Evolutionary conservation across 1,140 invertebrate species (phyloP).

Genomic region (Megalonaias nervosa): DNA sequence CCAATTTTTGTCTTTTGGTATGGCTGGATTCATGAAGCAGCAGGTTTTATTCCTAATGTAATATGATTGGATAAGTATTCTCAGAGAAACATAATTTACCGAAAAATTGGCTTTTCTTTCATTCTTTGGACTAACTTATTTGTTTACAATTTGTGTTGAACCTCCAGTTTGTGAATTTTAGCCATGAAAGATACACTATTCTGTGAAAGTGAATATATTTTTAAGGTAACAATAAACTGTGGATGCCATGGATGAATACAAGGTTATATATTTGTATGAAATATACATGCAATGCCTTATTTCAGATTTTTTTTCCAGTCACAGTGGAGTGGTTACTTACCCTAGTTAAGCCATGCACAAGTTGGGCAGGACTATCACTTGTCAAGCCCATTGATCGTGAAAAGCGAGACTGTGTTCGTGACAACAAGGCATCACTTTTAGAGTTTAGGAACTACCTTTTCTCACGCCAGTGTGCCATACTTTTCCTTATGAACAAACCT

Average conservation of each 20-base stretch:
- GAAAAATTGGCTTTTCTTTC: no score
- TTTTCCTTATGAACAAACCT: slow-evolving; percentile 83
- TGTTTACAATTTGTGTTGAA: background rate
- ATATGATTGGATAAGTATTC: no score
- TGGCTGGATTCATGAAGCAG: no score
- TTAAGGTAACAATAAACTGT: background rate
- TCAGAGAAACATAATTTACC: no score
- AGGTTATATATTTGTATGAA: slow-evolving; percentile 1
- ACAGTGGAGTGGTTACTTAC: slow-evolving; percentile 82
- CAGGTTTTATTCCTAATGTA: no score
- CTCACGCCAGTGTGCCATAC: slow-evolving; percentile 90
- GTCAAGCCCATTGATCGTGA: slow-evolving; percentile 79
- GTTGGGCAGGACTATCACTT: slow-evolving; percentile 87
- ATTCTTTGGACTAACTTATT: no score
- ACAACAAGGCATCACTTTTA: slow-evolving; percentile 82
- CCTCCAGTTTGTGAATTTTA: background rate
- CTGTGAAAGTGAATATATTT: background rate
- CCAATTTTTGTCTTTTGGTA: no score
- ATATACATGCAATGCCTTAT: no score
- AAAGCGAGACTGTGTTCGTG: slow-evolving; percentile 80
- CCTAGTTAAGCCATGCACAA: slow-evolving; percentile 83
- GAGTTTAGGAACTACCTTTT: slow-evolving; percentile 97
- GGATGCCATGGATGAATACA: background rate
- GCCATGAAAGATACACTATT: background rate
- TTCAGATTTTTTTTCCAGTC: slow-evolving; percentile 72